phyloP scores from a whole-genome alignment of 2,797 vertebrate species.

The Microctenopoma stevenorrisi region DNA sequence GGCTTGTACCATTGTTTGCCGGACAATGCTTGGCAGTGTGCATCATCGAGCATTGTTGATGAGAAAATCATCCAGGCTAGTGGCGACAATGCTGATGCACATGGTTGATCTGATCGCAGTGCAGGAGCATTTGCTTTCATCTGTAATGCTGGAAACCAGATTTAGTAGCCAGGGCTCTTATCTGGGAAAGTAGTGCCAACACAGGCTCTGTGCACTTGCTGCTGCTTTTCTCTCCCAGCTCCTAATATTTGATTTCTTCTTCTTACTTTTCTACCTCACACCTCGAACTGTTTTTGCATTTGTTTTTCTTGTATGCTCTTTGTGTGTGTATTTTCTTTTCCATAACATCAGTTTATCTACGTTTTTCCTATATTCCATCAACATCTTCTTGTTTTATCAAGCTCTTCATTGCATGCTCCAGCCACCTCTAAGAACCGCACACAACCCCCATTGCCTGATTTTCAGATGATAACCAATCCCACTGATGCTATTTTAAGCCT shows the following conservation, averaged over 20 bases:
- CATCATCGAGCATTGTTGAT: slow-evolving; percentile 52
- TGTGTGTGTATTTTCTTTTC: background rate
- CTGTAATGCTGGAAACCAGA: slow-evolving; percentile 71
- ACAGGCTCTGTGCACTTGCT: slow-evolving; percentile 36
- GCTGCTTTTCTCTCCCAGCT: slow-evolving; percentile 1
- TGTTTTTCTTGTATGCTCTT: background rate
- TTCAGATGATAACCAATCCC: slow-evolving; percentile 73
- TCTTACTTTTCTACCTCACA: slow-evolving; percentile 1
- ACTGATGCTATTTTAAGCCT: slow-evolving; percentile 77
- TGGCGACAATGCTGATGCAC: slow-evolving; percentile 61
- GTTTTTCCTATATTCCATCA: background rate
- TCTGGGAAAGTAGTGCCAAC: slow-evolving; percentile 67
- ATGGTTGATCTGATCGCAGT: slow-evolving; percentile 73
- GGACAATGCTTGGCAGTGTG: slow-evolving; percentile 71
- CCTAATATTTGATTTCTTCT: slow-evolving; percentile 40
- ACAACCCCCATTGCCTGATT: slow-evolving; percentile 59
- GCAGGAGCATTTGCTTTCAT: slow-evolving; percentile 57
- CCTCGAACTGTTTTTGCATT: slow-evolving; percentile 20
- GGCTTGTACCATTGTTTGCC: slow-evolving; percentile 71
- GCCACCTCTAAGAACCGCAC: slow-evolving; percentile 49
- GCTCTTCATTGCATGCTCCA: slow-evolving; percentile 42
- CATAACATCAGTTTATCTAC: background rate
- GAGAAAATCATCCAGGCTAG: slow-evolving; percentile 63
- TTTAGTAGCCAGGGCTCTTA: slow-evolving; percentile 70
- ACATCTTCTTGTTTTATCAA: slow-evolving; percentile 41